These are phyloP conservation scores for Pholis gunnellus DNA, from an alignment of 2,113 vertebrate genomes.

Conservation along the genomic window DNA sequence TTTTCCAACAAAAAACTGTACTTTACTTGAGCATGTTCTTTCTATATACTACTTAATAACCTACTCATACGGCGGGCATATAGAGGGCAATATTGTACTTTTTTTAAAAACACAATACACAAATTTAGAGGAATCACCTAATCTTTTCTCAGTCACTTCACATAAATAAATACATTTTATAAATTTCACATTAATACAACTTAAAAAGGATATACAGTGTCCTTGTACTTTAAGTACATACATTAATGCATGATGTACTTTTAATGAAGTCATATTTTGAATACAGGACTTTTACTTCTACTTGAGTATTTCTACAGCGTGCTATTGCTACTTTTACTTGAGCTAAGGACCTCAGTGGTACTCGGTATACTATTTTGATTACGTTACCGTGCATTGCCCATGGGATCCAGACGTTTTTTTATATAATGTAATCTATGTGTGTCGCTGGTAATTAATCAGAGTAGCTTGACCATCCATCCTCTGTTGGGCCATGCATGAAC, in stretches of 20 bases:
- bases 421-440: constrained; percentile 28
- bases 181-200: neutral
- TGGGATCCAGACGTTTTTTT: neutral
- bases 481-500: constrained; percentile 55
- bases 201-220: neutral
- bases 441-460: constrained; percentile 62
- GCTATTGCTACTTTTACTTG: neutral
- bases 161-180: neutral
- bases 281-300: neutral
- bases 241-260: neutral
- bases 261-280: neutral
- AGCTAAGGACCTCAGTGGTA: neutral
- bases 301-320: neutral
- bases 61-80: neutral
- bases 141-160: neutral
- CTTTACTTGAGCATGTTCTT: neutral
- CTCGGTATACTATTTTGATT: neutral
- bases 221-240: neutral
- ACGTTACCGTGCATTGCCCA: neutral
- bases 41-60: neutral
- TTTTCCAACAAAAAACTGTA: neutral
- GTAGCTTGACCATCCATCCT: constrained; percentile 50
- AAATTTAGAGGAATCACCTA: neutral
- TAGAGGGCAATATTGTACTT: neutral
- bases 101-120: neutral